Base-by-base conservation (phyloP, 2,888 invertebrate species). In the Scrobipalpa costella region DNA sequence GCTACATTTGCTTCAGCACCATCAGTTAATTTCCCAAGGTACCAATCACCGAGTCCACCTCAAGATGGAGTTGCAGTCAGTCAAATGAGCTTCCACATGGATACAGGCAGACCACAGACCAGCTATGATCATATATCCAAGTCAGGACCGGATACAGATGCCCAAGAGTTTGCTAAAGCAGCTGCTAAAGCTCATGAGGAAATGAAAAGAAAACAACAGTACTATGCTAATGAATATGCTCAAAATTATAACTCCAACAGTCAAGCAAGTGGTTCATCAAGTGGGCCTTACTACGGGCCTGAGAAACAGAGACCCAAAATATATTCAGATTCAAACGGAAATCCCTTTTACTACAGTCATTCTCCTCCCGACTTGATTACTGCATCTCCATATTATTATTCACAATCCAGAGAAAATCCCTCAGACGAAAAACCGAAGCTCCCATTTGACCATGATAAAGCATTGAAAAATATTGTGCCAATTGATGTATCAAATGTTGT, bases 371-470 rank as follows among this genome's bases (percentile, higher is more conserved):
- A 90, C 66, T 73, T 86, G 63, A 80, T 88, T 11, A 88, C 88
- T 17, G 83, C 79, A 17, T 80, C 84, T 19, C 88, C 90, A 11
- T 85, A 81, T 69, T 85, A 77, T 66, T 80, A 81, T 65, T 64
- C 75, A 13, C 84, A 79, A 70, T 68, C 78, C 1, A 80, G 78
- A 68, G 86, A 88, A 68, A 79, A 72, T 65, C 73, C 66, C 36
- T 44, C 74, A 44, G 87, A 89, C 15, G 76, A 72, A 13, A 89
- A 85, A 71, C 68, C 75, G 47, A 88, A 90, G 71, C 82, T 80
- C 67, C 81, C 84, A 0, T 92, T 92, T 72, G 92, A 92, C 71
- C 91, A 92, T 63, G 88, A 88, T 44, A 92, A 89, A 70, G 91
- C 90, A 0, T 74, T 91, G 61, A 91, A 90, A 80, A 90, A 87